Evolutionary conservation across 2,797 vertebrate genomes (phyloP), one percentile per base, ranked within the genome.

Genomic region (Psittacula echo): DNA sequence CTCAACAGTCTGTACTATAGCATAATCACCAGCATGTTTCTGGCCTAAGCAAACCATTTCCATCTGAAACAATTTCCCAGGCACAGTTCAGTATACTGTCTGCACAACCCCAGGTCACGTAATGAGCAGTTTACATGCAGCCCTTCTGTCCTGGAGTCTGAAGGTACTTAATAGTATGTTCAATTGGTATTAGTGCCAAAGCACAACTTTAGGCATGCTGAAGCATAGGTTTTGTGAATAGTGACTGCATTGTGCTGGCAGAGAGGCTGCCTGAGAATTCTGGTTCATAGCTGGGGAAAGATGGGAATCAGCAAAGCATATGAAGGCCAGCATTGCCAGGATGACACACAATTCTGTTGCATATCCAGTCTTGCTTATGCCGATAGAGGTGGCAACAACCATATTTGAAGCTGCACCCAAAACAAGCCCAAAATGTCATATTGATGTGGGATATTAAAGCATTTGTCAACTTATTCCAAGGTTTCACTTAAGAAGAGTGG

Each of bases 1-100:
- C 29, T 80, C 5, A 1, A 6, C 2, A 1, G 37, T 18, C 10
- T 5, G 32, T 44, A 44, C 23, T 27, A 27, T 0, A 0, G 13
- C 15, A 29, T 3, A 12, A 61, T 18, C 37, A 58, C 50, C 58
- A 29, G 10, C 34, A 26, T 24, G 18, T 8, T 70, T 84, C 68
- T 50, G 32, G 21, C 34, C 37, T 50, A 45, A 71, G 41, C 29
- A 66, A 66, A 61, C 9, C 27, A 71, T 32, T 26, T 75, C 13
- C 7, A 3, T 29, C 47, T 58, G 24, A 32, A 37, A 30, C n/a
- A 48, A 11, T 32, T 51, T 60, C 41, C 42, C 39, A 68, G 26
- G 39, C n/a, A 42, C 1, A 1, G 30, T 26, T 68, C 27, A 13
- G 18, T 29, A 67, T 34, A 34, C 34, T 34, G 44, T 8, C 26